Conservation (phyloP, 2,888 invertebrate genomes). For the Alviniconcha strummeri region DNA sequence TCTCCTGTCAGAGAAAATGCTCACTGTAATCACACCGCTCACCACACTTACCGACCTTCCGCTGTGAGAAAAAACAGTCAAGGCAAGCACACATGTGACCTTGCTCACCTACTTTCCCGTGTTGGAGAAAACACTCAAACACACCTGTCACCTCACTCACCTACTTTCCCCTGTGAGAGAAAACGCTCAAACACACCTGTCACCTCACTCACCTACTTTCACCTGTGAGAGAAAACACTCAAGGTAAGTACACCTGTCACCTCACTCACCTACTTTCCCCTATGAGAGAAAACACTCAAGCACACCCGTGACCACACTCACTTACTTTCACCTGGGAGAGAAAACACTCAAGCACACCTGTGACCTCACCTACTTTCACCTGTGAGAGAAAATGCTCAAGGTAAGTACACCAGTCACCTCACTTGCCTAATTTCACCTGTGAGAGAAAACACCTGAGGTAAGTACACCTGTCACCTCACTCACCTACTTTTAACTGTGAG, state of each 20-base stretch:
- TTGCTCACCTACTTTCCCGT: neutral
- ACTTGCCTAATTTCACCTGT: neutral
- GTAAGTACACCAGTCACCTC: slow-evolving; percentile 40
- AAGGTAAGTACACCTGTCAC: slow-evolving; percentile 51
- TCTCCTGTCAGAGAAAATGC: slow-evolving; percentile 55
- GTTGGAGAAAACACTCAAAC: neutral
- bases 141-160: neutral
- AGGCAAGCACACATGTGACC: too few relatives aligned
- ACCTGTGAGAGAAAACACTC: neutral
- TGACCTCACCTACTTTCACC: slow-evolving; percentile 46
- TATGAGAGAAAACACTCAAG: slow-evolving; percentile 62
- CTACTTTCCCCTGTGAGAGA: neutral
- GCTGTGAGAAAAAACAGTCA: too few relatives aligned
- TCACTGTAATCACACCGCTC: slow-evolving; percentile 55
- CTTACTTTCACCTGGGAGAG: too few relatives aligned
- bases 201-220: neutral
- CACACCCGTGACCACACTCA: too few relatives aligned
- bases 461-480: neutral
- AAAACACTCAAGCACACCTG: too few relatives aligned
- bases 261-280: too few relatives aligned
- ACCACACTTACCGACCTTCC: neutral
- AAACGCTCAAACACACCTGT: neutral
- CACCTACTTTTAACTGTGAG: neutral
- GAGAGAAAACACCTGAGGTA: too few relatives aligned
- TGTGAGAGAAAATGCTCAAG: slow-evolving; percentile 62